phyloP scores from a whole-genome alignment of 2,113 vertebrate species.

The Peromyscus maniculatus region DNA sequence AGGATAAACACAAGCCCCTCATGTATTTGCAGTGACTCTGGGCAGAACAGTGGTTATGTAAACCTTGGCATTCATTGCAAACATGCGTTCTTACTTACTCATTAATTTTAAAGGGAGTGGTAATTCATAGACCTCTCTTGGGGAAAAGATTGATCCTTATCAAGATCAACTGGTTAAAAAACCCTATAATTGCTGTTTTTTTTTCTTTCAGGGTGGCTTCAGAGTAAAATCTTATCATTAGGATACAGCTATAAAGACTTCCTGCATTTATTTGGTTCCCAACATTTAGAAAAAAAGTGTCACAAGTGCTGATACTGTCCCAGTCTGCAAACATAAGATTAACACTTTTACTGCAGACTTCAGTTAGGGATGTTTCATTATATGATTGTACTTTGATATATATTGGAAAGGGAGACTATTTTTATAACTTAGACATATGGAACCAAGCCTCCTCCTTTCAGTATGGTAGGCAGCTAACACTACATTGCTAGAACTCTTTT shows the following conservation, averaged over 20 bases:
- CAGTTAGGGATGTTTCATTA: neutral
- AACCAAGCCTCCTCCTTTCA: neutral
- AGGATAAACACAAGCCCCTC: constrained; percentile 60
- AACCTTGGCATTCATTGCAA: constrained; percentile 41
- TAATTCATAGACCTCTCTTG: constrained; percentile 73
- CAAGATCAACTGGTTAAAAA: constrained; percentile 71
- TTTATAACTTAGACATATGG: neutral
- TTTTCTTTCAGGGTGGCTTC: constrained; percentile 67
- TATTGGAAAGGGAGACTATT: neutral
- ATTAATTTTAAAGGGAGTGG: constrained; percentile 73
- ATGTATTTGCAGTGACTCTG: constrained; percentile 62
- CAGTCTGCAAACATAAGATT: constrained; percentile 52
- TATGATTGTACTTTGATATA: constrained; percentile 60
- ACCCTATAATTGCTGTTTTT: constrained; percentile 78
- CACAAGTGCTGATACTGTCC: constrained; percentile 71
- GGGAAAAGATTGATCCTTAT: constrained; percentile 77
- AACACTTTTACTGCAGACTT: neutral
- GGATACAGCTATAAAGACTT: constrained; percentile 83
- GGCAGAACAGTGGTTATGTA: constrained; percentile 66
- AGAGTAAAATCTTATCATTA: constrained; percentile 75
- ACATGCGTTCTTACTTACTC: constrained; percentile 62
- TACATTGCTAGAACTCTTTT: neutral
- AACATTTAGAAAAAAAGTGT: constrained; percentile 70
- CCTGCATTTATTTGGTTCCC: constrained; percentile 79
- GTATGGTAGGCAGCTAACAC: neutral